phyloP scores from a whole-genome alignment of 2,888 invertebrate genomes.

The Ophion costatus region DNA sequence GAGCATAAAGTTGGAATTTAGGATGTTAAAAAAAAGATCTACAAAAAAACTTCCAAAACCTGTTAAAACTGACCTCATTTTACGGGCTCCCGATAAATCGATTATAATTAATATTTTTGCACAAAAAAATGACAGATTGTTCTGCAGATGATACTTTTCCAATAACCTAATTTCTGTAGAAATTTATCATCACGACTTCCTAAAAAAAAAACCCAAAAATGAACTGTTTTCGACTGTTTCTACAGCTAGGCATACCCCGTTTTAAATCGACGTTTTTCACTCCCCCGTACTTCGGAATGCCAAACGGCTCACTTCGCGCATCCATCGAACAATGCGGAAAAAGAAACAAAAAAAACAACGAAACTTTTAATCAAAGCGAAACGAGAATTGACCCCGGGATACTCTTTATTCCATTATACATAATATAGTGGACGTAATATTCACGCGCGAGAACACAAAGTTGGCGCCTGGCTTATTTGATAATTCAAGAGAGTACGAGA shows the following conservation, averaged over 20 bases:
- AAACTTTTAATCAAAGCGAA: slow-evolving; percentile 26
- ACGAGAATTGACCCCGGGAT: slow-evolving; percentile 18
- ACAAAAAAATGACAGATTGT: too few relatives aligned
- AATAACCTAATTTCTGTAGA: too few relatives aligned
- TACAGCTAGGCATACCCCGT: not conserved
- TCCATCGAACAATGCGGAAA: not conserved
- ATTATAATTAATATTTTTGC: too few relatives aligned
- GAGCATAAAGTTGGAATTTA: too few relatives aligned
- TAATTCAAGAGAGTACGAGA: slow-evolving; percentile 19
- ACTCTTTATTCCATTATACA: not conserved
- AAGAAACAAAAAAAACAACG: not conserved
- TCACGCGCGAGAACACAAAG: slow-evolving; percentile 10
- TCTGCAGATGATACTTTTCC: too few relatives aligned
- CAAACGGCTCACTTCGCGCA: not conserved
- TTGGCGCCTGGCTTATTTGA: slow-evolving; percentile 21
- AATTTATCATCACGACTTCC: too few relatives aligned
- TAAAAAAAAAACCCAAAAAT: too few relatives aligned
- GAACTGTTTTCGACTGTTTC: too few relatives aligned
- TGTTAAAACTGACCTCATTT: too few relatives aligned
- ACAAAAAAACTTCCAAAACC: too few relatives aligned
- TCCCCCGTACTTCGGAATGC: not conserved
- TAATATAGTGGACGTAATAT: not conserved
- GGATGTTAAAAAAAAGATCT: too few relatives aligned
- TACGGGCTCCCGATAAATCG: too few relatives aligned
- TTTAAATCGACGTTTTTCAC: not conserved